Conservation (phyloP, 2,113 vertebrate species). For the Anarrhichthys ocellatus region DNA sequence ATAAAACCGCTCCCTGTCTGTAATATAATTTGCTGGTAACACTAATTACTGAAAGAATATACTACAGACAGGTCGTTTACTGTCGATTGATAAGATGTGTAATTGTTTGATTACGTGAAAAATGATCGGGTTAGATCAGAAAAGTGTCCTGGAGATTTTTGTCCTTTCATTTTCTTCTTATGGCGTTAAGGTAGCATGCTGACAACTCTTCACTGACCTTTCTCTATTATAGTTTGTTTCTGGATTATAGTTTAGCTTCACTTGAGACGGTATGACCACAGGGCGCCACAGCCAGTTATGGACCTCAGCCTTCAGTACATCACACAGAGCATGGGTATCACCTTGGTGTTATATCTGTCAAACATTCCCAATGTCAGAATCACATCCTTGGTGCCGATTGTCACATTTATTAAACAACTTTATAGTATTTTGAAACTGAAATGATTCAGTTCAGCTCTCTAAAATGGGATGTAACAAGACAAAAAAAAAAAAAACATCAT, state of each 20-base stretch:
- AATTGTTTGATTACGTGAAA: conserved; percentile 31
- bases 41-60: not conserved
- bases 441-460: not conserved
- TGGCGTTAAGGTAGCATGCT: conserved; percentile 36
- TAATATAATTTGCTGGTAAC: conserved; percentile 28
- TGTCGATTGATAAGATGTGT: conserved; percentile 27
- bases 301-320: conserved; percentile 45
- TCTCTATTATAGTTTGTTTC: conserved; percentile 2
- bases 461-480: not conserved
- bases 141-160: conserved; percentile 19
- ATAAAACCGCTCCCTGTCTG: conserved; percentile 29
- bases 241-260: not conserved
- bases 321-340: conserved; percentile 33
- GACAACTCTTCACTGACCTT: conserved; percentile 14
- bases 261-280: conserved; percentile 11
- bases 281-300: conserved; percentile 8
- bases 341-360: conserved; percentile 12
- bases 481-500: not conserved
- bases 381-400: conserved; percentile 6
- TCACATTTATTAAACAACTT: conserved; percentile 11
- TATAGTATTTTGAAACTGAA: conserved; percentile 8
- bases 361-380: conserved; percentile 27
- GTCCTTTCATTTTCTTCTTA: conserved; percentile 19
- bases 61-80: conserved; percentile 22
- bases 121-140: conserved; percentile 27